Evolutionary conservation across 2,797 vertebrate genomes (phyloP).

Genomic region (Dermochelys coriacea): DNA sequence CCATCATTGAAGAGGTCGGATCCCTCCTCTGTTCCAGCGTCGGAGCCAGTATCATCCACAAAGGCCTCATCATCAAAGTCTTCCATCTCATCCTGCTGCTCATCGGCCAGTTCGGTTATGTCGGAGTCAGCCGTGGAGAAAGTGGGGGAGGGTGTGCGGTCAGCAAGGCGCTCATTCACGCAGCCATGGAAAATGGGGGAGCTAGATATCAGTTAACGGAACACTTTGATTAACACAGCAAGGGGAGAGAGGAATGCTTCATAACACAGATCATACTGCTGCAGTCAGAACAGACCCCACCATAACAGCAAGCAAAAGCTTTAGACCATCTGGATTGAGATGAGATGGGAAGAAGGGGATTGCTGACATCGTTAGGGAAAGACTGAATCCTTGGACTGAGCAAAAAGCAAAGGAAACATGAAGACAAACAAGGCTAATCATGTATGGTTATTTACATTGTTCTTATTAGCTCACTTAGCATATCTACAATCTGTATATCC

Average conservation of each 20-base stretch:
- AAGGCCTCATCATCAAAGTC: constrained; percentile 98
- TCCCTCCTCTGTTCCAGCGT: constrained; percentile 96
- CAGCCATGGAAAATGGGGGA: constrained; percentile 99
- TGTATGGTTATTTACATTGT: background rate
- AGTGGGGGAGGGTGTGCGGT: constrained; percentile 98
- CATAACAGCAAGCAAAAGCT: constrained; percentile 56
- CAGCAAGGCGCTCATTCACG: constrained; percentile 96
- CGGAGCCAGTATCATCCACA: constrained; percentile 98
- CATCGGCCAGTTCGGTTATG: constrained; percentile 98
- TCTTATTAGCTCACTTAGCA: background rate
- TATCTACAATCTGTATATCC: background rate
- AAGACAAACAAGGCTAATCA: background rate
- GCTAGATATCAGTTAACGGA: constrained; percentile 85
- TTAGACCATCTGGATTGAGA: background rate
- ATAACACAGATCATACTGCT: constrained; percentile 49
- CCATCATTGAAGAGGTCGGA: constrained; percentile 98
- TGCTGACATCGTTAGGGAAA: background rate
- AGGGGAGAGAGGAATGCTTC: constrained; percentile 67
- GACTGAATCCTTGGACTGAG: constrained; percentile 35
- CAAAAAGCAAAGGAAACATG: constrained; percentile 57
- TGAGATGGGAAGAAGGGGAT: background rate
- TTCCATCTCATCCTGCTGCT: constrained; percentile 98
- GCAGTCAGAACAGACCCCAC: constrained; percentile 69
- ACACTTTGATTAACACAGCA: constrained; percentile 74
- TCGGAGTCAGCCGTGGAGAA: constrained; percentile 99